Evolutionary conservation across 1,140 invertebrate species (phyloP).

Genomic region (Oncopeltus fasciatus): DNA sequence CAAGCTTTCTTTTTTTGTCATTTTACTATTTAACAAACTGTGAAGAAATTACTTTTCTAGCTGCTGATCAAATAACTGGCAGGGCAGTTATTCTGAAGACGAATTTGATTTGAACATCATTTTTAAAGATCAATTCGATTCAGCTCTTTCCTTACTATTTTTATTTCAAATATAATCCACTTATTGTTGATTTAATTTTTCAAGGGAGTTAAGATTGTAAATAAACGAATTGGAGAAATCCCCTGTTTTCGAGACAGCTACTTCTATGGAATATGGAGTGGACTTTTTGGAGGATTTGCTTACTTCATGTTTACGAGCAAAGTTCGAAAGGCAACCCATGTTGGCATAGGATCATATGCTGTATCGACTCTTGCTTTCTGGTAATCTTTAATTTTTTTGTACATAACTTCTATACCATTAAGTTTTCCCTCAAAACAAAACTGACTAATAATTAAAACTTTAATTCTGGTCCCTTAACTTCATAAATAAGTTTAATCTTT

Average conservation of each 20-base stretch:
- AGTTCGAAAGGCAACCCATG: conserved; percentile 32
- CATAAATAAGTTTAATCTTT: no score
- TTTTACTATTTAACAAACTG: no score
- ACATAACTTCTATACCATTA: background rate
- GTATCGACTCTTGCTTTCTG: conserved; percentile 38
- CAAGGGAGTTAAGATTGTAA: background rate
- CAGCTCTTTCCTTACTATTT: no score
- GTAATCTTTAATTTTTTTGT: conserved; percentile 22
- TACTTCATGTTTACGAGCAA: conserved; percentile 45
- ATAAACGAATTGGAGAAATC: conserved; percentile 29
- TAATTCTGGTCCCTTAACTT: background rate
- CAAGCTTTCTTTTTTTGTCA: no score
- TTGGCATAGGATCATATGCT: conserved; percentile 36
- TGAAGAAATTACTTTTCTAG: no score
- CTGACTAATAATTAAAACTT: background rate
- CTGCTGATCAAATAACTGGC: no score
- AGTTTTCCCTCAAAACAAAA: background rate
- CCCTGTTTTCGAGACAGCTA: conserved; percentile 48
- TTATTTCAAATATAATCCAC: no score
- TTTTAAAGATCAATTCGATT: no score
- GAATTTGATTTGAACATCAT: no score
- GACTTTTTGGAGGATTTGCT: conserved; percentile 36
- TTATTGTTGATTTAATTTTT: no score
- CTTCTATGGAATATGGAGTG: conserved; percentile 41
- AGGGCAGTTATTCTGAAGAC: no score